Conservation (phyloP, 2,888 invertebrate genomes). For the Nomada ruficornis region DNA sequence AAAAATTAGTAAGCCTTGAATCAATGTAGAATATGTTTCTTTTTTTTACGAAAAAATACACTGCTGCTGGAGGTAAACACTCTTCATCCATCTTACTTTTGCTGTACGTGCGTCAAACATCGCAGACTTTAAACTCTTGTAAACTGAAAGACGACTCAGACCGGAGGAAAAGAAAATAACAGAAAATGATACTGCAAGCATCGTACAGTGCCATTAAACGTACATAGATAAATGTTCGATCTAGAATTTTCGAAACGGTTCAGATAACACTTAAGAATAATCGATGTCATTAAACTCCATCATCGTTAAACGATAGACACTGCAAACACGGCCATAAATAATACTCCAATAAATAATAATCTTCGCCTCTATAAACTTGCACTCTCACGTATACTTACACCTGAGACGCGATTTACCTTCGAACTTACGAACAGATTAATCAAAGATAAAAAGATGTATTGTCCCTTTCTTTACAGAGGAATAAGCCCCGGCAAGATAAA, state of each 20-base stretch:
- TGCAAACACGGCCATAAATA: constrained; percentile 12
- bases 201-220: neutral
- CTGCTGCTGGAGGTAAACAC: constrained; percentile 1
- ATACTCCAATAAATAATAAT: constrained; percentile 8
- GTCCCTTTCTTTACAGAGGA: neutral
- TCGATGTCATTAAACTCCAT: neutral
- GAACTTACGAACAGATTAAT: constrained; percentile 3
- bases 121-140: no score
- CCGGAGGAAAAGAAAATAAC: no score
- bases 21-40: neutral
- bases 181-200: neutral
- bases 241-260: constrained; percentile 9
- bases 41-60: neutral
- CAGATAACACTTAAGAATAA: neutral
- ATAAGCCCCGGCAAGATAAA: constrained; percentile 3
- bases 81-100: neutral
- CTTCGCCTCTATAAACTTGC: neutral
- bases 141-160: neutral
- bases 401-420: neutral
- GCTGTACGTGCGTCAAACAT: neutral
- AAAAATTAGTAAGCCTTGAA: constrained; percentile 15
- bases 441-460: constrained; percentile 17
- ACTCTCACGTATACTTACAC: neutral
- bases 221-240: neutral
- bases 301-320: neutral